Evolutionary conservation across 2,888 invertebrate species (phyloP).

Genomic region (Drepanosiphum platanoidis): DNA sequence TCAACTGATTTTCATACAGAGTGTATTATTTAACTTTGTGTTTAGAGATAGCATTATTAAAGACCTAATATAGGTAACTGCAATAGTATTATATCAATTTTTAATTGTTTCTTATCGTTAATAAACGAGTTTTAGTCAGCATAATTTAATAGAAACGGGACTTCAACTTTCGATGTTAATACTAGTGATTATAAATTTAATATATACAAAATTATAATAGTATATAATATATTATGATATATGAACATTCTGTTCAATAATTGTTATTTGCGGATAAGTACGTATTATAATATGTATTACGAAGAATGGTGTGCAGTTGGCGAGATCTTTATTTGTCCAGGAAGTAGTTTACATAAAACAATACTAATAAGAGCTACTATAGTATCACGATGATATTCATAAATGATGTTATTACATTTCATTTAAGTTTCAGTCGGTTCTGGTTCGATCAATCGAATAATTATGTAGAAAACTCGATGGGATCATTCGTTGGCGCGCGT

Average conservation of each 20-base stretch:
- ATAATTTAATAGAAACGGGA: not conserved
- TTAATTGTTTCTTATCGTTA: not conserved
- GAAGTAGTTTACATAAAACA: not conserved
- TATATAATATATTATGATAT: too few relatives aligned
- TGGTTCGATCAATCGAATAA: slow-evolving; percentile 40
- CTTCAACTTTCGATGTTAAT: not conserved
- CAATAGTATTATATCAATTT: not conserved
- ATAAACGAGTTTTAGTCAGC: not conserved
- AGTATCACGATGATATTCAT: not conserved
- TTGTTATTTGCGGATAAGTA: not conserved
- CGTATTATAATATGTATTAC: too few relatives aligned
- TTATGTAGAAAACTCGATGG: slow-evolving; percentile 39
- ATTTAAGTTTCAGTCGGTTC: slow-evolving; percentile 21
- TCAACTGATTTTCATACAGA: not conserved
- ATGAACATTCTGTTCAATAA: not conserved
- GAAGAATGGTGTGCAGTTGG: not conserved
- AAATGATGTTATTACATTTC: not conserved
- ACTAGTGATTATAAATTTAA: not conserved
- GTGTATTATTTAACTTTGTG: not conserved
- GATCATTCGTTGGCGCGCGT: slow-evolving; percentile 29
- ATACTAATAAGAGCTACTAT: not conserved
- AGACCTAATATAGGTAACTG: too few relatives aligned
- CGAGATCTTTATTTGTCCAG: not conserved
- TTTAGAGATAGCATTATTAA: not conserved
- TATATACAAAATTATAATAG: not conserved